These are phyloP conservation scores for Pachypeltis micranthus DNA, from an alignment of 1,140 invertebrate genomes.

Conservation along the genomic window DNA sequence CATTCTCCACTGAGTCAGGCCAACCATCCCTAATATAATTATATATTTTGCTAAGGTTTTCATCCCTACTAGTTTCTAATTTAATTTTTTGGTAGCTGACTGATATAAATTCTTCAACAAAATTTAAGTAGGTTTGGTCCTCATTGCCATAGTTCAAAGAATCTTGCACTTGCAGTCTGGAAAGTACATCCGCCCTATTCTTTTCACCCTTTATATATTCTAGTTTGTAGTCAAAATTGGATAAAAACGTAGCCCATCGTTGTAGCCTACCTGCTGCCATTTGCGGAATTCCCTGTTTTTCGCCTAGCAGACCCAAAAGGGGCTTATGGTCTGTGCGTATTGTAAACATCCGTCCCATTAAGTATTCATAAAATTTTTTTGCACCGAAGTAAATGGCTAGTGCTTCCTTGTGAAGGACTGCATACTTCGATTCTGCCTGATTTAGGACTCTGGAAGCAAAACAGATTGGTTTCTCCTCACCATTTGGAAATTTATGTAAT, in stretches of 20 bases:
- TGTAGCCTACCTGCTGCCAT: constrained; percentile 29
- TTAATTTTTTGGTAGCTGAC: constrained; percentile 20
- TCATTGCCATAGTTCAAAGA: neutral
- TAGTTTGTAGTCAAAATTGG: constrained; percentile 29
- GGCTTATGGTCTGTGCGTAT: constrained; percentile 38
- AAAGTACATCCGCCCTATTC: constrained; percentile 19
- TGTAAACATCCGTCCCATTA: constrained; percentile 33
- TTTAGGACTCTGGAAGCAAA: constrained; percentile 35
- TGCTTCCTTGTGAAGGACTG: constrained; percentile 41
- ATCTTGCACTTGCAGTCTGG: constrained; percentile 26
- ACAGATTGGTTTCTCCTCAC: constrained; percentile 31
- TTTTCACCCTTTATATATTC: constrained; percentile 27
- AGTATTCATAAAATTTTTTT: constrained; percentile 38
- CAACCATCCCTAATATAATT: constrained; percentile 18
- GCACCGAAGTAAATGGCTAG: constrained; percentile 39
- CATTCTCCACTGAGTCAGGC: constrained; percentile 17
- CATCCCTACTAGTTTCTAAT: constrained; percentile 22
- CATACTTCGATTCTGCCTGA: constrained; percentile 37
- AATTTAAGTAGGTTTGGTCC: constrained; percentile 21
- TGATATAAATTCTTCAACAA: constrained; percentile 22
- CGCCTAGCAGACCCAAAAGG: constrained; percentile 31
- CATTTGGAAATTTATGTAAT: constrained; percentile 25
- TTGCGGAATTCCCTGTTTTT: constrained; percentile 27
- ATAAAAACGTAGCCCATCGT: constrained; percentile 30
- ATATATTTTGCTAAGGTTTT: constrained; percentile 24